These are phyloP conservation scores for Balanococcus diminutus DNA, from an alignment of 2,888 invertebrate genomes.

Conservation along the genomic window DNA sequence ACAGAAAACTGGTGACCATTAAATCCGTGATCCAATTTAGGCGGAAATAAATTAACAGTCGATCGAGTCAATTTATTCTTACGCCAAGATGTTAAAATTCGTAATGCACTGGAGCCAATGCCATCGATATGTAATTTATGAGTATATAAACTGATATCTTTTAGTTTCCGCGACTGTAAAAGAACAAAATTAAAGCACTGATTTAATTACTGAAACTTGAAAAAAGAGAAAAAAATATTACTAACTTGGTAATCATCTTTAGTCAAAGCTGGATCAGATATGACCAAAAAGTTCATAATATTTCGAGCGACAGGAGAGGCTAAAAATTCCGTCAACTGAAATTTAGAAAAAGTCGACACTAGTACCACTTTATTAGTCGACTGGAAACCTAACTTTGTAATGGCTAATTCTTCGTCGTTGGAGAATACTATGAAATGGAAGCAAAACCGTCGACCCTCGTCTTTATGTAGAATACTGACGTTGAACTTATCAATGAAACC, in stretches of 20 bases:
- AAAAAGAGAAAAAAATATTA: background rate
- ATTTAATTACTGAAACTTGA: too few relatives aligned
- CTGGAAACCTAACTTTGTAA: conserved; percentile 39
- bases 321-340: conserved; percentile 76
- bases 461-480: background rate
- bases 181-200: background rate
- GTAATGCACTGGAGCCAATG: conserved; percentile 71
- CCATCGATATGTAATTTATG: conserved; percentile 77
- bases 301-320: conserved; percentile 68
- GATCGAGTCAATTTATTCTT: conserved; percentile 69
- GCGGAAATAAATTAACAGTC: conserved; percentile 71
- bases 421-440: conserved; percentile 52
- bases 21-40: conserved; percentile 72
- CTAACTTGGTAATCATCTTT: conserved; percentile 50
- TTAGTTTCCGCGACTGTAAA: conserved; percentile 35
- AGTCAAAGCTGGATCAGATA: conserved; percentile 61
- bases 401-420: conserved; percentile 50
- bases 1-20: conserved; percentile 77
- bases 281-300: conserved; percentile 73
- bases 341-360: conserved; percentile 74
- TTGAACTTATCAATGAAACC: conserved; percentile 46
- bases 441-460: conserved; percentile 44
- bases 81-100: conserved; percentile 75
- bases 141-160: conserved; percentile 74
- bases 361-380: conserved; percentile 64